These are phyloP conservation scores for Axinella damicornis DNA, from an alignment of 37 sponge, comb jelly and placozoan genomes.

Conservation along the genomic window DNA sequence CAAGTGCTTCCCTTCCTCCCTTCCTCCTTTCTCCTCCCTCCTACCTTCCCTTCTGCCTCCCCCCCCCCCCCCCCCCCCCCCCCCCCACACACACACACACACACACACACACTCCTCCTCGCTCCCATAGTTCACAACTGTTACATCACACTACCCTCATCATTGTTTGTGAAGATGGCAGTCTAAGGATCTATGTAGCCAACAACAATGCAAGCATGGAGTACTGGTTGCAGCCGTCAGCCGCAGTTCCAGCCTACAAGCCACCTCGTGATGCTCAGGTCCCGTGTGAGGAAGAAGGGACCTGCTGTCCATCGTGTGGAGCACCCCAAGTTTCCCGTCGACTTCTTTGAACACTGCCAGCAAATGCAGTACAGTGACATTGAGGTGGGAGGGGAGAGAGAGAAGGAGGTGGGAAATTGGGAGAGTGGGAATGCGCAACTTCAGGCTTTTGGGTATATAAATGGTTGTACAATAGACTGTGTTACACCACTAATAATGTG, in stretches of 20 bases:
- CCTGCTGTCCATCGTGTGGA: neutral
- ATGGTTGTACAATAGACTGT: no score
- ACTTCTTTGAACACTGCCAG: slow-evolving; percentile 90
- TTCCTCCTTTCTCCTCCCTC: no score
- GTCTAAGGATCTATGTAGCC: slow-evolving; percentile 78
- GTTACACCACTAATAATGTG: no score
- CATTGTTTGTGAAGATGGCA: slow-evolving; percentile 91
- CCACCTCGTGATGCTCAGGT: slow-evolving; percentile 62
- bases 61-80: neutral
- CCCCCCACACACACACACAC: neutral
- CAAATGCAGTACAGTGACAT: slow-evolving; percentile 49
- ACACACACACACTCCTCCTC: neutral
- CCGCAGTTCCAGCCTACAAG: slow-evolving; percentile 77
- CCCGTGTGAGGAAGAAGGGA: slow-evolving; percentile 23
- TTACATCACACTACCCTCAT: slow-evolving; percentile 83
- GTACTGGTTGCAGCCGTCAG: slow-evolving; percentile 84
- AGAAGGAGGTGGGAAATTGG: no score
- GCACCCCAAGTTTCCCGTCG: slow-evolving; percentile 75
- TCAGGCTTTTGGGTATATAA: no score
- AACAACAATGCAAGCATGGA: slow-evolving; percentile 57
- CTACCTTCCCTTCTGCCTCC: neutral
- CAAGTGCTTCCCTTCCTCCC: neutral
- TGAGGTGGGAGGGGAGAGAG: slow-evolving; percentile 44
- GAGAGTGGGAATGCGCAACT: no score
- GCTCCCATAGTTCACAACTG: slow-evolving; percentile 23